Evolutionary conservation across 2,888 invertebrate species (phyloP), one percentile per base, ranked within the genome.

Genomic region (Heteropelma amictum): DNA sequence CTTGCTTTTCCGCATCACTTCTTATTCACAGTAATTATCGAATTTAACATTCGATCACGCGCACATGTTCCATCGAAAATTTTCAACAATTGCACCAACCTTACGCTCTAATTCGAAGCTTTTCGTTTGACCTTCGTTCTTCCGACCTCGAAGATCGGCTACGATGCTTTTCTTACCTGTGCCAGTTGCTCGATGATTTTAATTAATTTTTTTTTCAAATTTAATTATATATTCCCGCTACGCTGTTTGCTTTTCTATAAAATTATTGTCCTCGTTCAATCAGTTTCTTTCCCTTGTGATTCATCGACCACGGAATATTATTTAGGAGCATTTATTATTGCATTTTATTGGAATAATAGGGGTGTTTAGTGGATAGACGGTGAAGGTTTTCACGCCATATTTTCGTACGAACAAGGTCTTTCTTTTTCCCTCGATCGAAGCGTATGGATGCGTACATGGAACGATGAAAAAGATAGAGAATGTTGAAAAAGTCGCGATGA

Each of bases 211-310:
- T 51, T 53, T 40, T 42, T 56, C n/a, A 45, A n/a, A n/a, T 53
- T 30, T 54, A 7, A 33, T 35, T 23, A 12, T 60, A 1, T 51
- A 3, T 7, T 38, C 58, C 51, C 38, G 45, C 51, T 47, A 58
- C 40, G 54, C 40, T 42, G 49, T 54, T 19, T n/a, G 60, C 38
- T 38, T 68, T 38, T 72, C 75, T 75, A 77, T 61, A 72, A 76
- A 84, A 72, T 84, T 84, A 84, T 84, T 84, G 84, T 84, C 84
- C 82, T 81, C 77, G 77, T 81, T 83, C 70, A 82, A 84, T 80
- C 81, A 78, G 77, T 71, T 80, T 75, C 54, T 33, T 51, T 67
- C 63, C 38, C 53, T 26, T 45, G 6, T 58, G 14, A 12, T 45
- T 33, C 38, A 28, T 54, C 35, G 14, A 10, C 35, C 23, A 12